Evolutionary conservation across 1,140 invertebrate species (phyloP).

Genomic region (Leptoteleia sp.): DNA sequence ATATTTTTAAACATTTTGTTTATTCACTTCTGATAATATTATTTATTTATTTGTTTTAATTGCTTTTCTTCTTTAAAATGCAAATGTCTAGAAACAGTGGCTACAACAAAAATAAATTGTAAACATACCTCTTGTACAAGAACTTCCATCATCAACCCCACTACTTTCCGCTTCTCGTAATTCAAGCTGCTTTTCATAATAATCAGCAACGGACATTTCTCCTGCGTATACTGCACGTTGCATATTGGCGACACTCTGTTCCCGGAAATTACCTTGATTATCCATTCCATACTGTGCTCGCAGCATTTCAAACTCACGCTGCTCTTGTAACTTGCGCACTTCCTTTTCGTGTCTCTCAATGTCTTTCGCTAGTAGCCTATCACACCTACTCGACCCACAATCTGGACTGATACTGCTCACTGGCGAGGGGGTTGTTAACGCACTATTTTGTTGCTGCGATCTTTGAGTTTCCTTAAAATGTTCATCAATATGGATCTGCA

Average conservation of each 20-base stretch:
- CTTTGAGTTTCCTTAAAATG: constrained; percentile 83
- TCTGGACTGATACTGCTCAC: constrained; percentile 78
- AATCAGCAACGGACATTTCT: constrained; percentile 91
- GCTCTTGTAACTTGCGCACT: constrained; percentile 86
- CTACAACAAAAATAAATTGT: too few relatives aligned
- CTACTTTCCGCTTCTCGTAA: constrained; percentile 87
- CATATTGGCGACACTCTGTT: constrained; percentile 91
- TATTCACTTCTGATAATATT: too few relatives aligned
- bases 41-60: too few relatives aligned
- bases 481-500: constrained; percentile 86
- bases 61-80: too few relatives aligned
- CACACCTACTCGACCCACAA: constrained; percentile 76
- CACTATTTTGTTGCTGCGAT: constrained; percentile 45
- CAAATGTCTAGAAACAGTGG: too few relatives aligned
- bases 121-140: constrained; percentile 85
- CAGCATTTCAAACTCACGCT: constrained; percentile 90
- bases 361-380: constrained; percentile 83
- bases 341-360: constrained; percentile 86
- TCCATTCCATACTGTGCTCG: constrained; percentile 94
- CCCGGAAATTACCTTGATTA: constrained; percentile 89
- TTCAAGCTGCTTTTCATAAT: constrained; percentile 90
- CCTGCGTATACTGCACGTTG: constrained; percentile 91
- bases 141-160: constrained; percentile 91
- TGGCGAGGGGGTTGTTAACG: constrained; percentile 75
- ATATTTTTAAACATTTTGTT: too few relatives aligned